These are phyloP conservation scores for Thamnophis elegans DNA, from an alignment of 2,797 vertebrate genomes.

Conservation along the genomic window DNA sequence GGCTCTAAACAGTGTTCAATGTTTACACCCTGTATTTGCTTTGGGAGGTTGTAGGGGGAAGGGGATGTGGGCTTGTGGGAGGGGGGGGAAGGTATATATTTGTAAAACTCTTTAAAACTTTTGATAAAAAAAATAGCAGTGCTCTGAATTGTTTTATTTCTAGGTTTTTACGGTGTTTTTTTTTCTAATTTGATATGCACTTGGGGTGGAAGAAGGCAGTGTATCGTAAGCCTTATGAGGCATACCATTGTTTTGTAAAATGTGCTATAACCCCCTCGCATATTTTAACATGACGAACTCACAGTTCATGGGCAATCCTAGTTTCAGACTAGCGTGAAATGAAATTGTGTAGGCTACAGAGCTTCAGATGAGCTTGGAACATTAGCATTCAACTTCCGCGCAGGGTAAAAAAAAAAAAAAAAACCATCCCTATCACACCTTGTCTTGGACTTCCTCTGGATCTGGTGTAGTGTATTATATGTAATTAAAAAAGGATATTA, in stretches of 20 bases:
- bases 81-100: too few species aligned
- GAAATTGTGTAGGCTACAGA: neutral
- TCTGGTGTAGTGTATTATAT: neutral
- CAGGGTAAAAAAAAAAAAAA: neutral
- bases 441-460: neutral
- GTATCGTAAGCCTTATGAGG: constrained; percentile 13
- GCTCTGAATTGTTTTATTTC: neutral
- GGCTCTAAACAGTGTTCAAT: too few species aligned
- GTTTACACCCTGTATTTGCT: too few species aligned
- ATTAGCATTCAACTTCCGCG: neutral
- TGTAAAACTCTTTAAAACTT: too few species aligned
- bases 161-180: neutral
- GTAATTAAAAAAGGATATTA: constrained; percentile 10
- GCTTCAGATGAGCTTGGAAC: constrained; percentile 7
- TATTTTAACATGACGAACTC: constrained; percentile 10
- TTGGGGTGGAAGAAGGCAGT: neutral
- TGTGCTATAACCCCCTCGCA: neutral
- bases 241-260: neutral
- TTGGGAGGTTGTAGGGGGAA: too few species aligned
- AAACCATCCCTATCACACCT: neutral
- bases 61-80: too few species aligned
- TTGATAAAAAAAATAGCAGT: too few species aligned
- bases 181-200: neutral
- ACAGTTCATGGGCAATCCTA: neutral
- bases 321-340: constrained; percentile 24